Conservation (phyloP, 2,888 invertebrate genomes). For the Bedellia somnulentella region DNA sequence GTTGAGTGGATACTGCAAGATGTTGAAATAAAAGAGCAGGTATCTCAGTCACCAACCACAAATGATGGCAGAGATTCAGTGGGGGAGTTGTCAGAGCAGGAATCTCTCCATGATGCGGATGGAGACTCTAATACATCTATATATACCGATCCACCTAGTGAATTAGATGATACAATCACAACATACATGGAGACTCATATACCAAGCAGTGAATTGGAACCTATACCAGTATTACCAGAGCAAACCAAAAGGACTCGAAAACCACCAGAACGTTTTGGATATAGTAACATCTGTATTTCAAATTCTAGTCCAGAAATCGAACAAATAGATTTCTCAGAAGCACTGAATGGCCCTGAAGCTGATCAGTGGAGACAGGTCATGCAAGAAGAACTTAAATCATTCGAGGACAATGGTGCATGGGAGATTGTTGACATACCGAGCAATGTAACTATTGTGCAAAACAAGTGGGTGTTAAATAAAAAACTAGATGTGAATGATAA, state of each 20-base stretch:
- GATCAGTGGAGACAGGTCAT: conserved; percentile 10
- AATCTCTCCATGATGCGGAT: no score
- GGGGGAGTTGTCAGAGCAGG: no score
- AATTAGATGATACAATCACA: not conserved
- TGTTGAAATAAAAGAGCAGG: no score
- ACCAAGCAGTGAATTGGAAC: not conserved
- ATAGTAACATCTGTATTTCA: no score
- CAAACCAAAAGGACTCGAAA: not conserved
- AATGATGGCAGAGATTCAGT: not conserved
- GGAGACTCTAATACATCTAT: no score
- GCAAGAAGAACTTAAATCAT: conserved; percentile 1
- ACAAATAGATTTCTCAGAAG: conserved; percentile 6
- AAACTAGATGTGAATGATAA: conserved; percentile 4
- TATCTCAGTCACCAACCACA: no score
- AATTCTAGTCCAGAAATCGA: not conserved
- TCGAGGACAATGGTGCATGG: conserved; percentile 1
- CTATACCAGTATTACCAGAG: not conserved
- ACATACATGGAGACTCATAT: not conserved
- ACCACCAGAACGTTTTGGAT: conserved; percentile 1
- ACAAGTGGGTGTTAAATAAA: conserved; percentile 5
- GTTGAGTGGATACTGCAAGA: no score
- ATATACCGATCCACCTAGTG: not conserved
- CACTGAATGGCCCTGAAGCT: conserved; percentile 8
- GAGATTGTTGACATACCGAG: not conserved
- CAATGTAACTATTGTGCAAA: not conserved